These are phyloP conservation scores for Petrocephalus microphthalmus DNA, from an alignment of 2,113 vertebrate species.

Conservation along the genomic window DNA sequence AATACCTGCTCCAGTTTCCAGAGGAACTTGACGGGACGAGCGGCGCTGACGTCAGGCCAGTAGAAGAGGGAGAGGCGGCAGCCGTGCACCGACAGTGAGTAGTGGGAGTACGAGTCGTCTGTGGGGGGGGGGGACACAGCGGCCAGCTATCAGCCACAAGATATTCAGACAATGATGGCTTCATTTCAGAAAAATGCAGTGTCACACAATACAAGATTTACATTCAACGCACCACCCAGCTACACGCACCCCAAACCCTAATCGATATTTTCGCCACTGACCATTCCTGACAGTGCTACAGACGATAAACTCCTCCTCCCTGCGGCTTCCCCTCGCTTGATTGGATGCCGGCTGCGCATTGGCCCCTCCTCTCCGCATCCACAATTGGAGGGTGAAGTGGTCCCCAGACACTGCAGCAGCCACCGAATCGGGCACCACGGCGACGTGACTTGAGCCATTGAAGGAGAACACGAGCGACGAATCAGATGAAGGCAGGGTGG, in stretches of 20 bases:
- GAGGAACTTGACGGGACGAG: constrained; percentile 91
- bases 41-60: constrained; percentile 85
- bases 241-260: not conserved
- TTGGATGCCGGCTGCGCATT: constrained; percentile 59
- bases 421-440: constrained; percentile 74
- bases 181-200: not conserved
- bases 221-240: not conserved
- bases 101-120: constrained; percentile 94
- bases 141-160: not conserved
- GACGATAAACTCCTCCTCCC: constrained; percentile 87
- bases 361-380: constrained; percentile 82
- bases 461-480: constrained; percentile 96
- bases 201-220: not conserved
- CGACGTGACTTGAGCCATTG: constrained; percentile 85
- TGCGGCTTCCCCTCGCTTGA: constrained; percentile 61
- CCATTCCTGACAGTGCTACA: constrained; percentile 90
- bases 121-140: constrained; percentile 18
- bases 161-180: not conserved
- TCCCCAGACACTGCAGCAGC: constrained; percentile 59
- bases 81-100: constrained; percentile 86
- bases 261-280: constrained; percentile 47
- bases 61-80: constrained; percentile 93
- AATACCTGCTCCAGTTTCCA: constrained; percentile 97
- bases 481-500: constrained; percentile 89
- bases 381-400: constrained; percentile 91